Evolutionary conservation across 2,888 invertebrate genomes (phyloP).

Genomic region (Emmelina monodactyla): DNA sequence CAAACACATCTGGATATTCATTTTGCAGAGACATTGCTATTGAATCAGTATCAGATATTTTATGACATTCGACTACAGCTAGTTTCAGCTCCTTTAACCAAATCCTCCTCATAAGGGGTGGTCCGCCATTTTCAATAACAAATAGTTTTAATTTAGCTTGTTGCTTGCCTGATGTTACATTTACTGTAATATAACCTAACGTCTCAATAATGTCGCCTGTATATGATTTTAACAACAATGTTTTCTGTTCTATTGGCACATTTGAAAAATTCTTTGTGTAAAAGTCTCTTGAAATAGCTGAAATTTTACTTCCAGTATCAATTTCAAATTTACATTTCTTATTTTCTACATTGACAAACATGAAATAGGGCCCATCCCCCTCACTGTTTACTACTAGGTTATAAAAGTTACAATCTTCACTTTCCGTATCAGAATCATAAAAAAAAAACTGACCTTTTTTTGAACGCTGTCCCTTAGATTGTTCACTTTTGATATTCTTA

Average conservation of each 20-base stretch:
- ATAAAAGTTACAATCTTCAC: slow-evolving; percentile 9
- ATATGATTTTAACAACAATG: slow-evolving; percentile 3
- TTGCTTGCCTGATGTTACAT: slow-evolving; percentile 1
- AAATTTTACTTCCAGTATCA: slow-evolving; percentile 17
- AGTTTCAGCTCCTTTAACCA: not conserved
- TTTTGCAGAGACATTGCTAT: not conserved
- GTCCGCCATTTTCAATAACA: slow-evolving; percentile 5
- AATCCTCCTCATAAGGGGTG: slow-evolving; percentile 1
- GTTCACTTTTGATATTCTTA: not conserved
- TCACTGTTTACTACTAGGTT: slow-evolving; percentile 8
- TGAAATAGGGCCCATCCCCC: slow-evolving; percentile 11
- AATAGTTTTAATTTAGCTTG: not conserved
- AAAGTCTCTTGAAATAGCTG: slow-evolving; percentile 14
- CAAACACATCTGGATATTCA: slow-evolving; percentile 2
- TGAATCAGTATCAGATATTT: not conserved
- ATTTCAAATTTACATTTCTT: slow-evolving; percentile 14
- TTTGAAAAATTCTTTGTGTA: slow-evolving; percentile 9
- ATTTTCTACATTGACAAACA: slow-evolving; percentile 8
- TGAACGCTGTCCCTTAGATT: not conserved
- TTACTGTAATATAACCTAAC: slow-evolving; percentile 7
- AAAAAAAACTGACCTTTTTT: slow-evolving; percentile 4
- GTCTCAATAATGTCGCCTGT: slow-evolving; percentile 7
- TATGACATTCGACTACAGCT: not conserved
- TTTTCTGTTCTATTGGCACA: slow-evolving; percentile 2
- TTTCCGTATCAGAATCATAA: slow-evolving; percentile 6